Percentiles rank a stretch among this genome's conserved stretches.
phyloP scores from a whole-genome alignment of 2,888 invertebrate species.

The Mamestra brassicae region DNA sequence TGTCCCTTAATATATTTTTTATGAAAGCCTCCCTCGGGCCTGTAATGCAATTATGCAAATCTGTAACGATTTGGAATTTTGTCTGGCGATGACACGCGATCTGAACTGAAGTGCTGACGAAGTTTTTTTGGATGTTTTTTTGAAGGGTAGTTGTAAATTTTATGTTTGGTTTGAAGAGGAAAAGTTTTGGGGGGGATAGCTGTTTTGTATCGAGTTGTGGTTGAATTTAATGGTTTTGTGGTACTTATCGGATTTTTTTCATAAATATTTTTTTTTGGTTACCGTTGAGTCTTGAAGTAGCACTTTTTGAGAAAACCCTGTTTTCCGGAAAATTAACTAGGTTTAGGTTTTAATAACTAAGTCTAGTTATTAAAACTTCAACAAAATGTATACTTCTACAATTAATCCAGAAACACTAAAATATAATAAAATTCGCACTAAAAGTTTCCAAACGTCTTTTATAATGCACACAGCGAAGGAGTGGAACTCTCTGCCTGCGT shows the following conservation, averaged over 20 bases:
- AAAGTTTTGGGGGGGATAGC: slow-evolving; percentile 1
- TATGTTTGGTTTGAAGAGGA: slow-evolving; percentile 25
- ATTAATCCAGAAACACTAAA: background rate
- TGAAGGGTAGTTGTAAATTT: slow-evolving; percentile 46
- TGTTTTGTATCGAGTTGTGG: slow-evolving; percentile 30
- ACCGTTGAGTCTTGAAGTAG: background rate
- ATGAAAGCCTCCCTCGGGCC: slow-evolving; percentile 76
- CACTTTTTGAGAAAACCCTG: background rate
- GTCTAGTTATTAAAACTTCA: too few species aligned
- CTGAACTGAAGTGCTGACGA: slow-evolving; percentile 43
- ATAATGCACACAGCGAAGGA: too few species aligned
- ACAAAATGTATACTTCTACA: background rate
- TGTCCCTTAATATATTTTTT: slow-evolving; percentile 88
- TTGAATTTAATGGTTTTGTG: background rate
- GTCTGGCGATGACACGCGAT: slow-evolving; percentile 71
- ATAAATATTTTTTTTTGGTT: too few species aligned
- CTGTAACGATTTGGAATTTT: slow-evolving; percentile 73
- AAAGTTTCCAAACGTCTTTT: too few species aligned
- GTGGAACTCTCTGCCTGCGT: too few species aligned
- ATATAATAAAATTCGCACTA: background rate
- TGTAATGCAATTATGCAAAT: slow-evolving; percentile 89
- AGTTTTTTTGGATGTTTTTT: slow-evolving; percentile 28
- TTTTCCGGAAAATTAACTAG: background rate
- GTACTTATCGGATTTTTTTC: background rate
- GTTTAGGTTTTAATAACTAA: too few species aligned